These are phyloP conservation scores for Diachrysia chrysitis DNA, from an alignment of 2,888 invertebrate genomes.

Conservation along the genomic window DNA sequence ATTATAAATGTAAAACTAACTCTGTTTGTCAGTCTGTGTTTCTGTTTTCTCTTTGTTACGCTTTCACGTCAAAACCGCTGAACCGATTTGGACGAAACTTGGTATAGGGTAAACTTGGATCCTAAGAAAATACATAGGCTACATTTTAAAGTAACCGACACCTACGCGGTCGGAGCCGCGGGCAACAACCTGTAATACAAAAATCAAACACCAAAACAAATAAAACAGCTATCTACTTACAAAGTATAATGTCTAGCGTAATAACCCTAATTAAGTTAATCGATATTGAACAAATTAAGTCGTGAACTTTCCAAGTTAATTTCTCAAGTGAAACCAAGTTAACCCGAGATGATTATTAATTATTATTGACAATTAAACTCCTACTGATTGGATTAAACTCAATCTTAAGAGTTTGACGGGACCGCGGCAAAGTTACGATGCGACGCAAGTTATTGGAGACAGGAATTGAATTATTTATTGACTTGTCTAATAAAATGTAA, in stretches of 20 bases:
- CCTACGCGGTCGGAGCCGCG: no score
- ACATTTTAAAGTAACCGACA: no score
- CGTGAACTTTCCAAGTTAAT: slow-evolving; percentile 70
- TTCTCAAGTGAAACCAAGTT: slow-evolving; percentile 76
- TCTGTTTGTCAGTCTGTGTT: no score
- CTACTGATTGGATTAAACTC: slow-evolving; percentile 78
- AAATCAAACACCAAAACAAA: slow-evolving; percentile 18
- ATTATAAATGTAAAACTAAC: no score
- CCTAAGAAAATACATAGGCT: no score
- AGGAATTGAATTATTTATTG: slow-evolving; percentile 10
- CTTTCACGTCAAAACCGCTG: no score
- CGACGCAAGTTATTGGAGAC: slow-evolving; percentile 39
- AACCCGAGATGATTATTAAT: slow-evolving; percentile 79
- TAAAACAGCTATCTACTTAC: slow-evolving; percentile 32
- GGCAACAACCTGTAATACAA: no score
- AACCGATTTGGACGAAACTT: no score
- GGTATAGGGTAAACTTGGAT: no score
- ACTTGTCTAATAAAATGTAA: neutral
- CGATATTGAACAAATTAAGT: slow-evolving; percentile 68
- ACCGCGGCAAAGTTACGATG: slow-evolving; percentile 37
- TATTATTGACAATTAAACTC: slow-evolving; percentile 83
- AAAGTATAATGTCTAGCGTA: slow-evolving; percentile 19
- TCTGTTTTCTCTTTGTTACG: no score
- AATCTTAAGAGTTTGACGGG: slow-evolving; percentile 74
- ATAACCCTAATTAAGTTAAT: slow-evolving; percentile 61